Percentiles rank a stretch among this genome's conserved stretches.
These are phyloP conservation scores for Coccyzus lansbergi DNA, from an alignment of 2,797 vertebrate species.

Conservation along the genomic window DNA sequence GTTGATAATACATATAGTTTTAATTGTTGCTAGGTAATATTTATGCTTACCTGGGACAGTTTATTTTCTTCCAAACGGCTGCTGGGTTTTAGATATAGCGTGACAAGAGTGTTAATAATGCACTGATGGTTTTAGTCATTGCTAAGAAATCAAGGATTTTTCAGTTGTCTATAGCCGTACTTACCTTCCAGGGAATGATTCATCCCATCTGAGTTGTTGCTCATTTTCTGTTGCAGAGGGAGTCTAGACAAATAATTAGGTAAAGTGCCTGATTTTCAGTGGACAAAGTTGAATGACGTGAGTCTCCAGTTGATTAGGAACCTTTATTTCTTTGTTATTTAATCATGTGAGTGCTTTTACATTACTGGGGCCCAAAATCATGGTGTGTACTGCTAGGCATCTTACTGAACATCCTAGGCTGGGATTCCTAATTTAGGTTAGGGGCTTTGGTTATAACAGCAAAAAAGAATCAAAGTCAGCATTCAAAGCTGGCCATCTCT, in stretches of 20 bases:
- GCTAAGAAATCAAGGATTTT: too few relatives aligned
- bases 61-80: too few relatives aligned
- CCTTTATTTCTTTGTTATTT: background rate
- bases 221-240: background rate
- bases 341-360: background rate
- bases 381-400: background rate
- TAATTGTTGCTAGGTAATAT: too few relatives aligned
- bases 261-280: background rate
- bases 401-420: background rate
- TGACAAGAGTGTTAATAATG: too few relatives aligned
- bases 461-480: background rate
- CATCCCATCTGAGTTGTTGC: background rate
- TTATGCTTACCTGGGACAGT: too few relatives aligned
- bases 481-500: background rate
- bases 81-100: too few relatives aligned
- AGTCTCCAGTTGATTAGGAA: background rate
- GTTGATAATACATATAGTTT: too few relatives aligned
- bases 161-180: background rate
- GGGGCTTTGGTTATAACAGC: background rate
- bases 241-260: constrained; percentile 20
- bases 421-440: background rate
- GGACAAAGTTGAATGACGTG: background rate
- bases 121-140: too few relatives aligned
- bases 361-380: background rate
- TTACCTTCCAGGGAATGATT: background rate